Conservation (phyloP, 1,140 invertebrate genomes). For the Rhyzopertha dominica region DNA sequence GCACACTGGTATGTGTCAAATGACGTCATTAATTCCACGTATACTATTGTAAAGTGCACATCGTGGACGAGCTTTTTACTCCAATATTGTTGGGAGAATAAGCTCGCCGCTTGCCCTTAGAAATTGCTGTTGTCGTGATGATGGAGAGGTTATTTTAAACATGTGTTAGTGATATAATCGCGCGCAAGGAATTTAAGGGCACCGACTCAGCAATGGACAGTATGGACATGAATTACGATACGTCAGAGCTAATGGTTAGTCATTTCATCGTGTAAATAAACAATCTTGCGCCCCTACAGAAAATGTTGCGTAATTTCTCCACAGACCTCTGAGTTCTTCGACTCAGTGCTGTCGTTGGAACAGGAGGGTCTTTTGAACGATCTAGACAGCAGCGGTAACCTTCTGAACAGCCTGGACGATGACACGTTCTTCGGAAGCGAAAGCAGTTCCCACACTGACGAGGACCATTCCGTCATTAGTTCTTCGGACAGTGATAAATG, state of each 20-base stretch:
- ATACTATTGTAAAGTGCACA: slow-evolving; percentile 19
- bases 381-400: slow-evolving; percentile 18
- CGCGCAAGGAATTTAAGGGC: slow-evolving; percentile 6
- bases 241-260: slow-evolving; percentile 39
- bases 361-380: slow-evolving; percentile 30
- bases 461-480: slow-evolving; percentile 29
- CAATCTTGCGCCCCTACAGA: not conserved
- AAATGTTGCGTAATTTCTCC: slow-evolving; percentile 1
- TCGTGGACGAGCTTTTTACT: slow-evolving; percentile 3
- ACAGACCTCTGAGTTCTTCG: slow-evolving; percentile 44
- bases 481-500: slow-evolving; percentile 38
- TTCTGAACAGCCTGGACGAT: slow-evolving; percentile 29
- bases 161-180: not conserved
- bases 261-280: slow-evolving; percentile 7
- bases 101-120: not conserved
- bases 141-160: not conserved
- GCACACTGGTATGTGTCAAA: too few species aligned
- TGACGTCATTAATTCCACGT: slow-evolving; percentile 33
- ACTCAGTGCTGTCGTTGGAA: slow-evolving; percentile 41
- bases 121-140: not conserved
- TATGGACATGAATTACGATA: slow-evolving; percentile 37
- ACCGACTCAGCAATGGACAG: slow-evolving; percentile 34
- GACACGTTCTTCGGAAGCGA: slow-evolving; percentile 36
- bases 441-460: slow-evolving; percentile 32
- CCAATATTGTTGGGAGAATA: not conserved